Percentiles rank a stretch among this genome's conserved stretches.
Conservation (phyloP, 2,888 invertebrate genomes). For the Gymnoscelis rufifasciata region DNA sequence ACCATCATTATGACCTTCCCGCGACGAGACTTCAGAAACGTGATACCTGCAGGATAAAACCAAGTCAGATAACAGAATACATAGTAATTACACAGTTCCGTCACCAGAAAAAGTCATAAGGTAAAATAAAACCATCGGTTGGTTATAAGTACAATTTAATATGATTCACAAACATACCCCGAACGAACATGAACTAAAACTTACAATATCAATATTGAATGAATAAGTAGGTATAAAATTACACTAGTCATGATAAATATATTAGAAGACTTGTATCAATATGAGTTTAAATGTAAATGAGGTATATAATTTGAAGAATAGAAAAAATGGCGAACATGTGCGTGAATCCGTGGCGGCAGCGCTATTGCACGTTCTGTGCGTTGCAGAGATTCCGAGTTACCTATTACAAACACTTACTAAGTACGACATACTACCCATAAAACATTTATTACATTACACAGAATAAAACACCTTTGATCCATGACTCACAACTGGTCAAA, state of each 20-base stretch:
- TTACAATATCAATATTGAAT: constrained; percentile 60
- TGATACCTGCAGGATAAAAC: constrained; percentile 66
- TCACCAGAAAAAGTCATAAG: background rate
- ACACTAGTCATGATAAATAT: constrained; percentile 44
- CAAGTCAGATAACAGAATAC: constrained; percentile 43
- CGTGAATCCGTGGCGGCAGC: constrained; percentile 58
- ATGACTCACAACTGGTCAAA: constrained; percentile 32
- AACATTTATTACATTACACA: constrained; percentile 33
- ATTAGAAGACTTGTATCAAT: constrained; percentile 55
- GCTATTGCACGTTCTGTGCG: constrained; percentile 14
- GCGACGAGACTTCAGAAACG: constrained; percentile 73
- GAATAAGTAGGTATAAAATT: constrained; percentile 65
- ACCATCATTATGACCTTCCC: constrained; percentile 78
- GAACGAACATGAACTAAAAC: constrained; percentile 63
- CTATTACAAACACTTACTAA: constrained; percentile 45
- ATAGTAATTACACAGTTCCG: background rate
- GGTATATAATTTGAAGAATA: constrained; percentile 56
- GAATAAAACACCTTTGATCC: constrained; percentile 21
- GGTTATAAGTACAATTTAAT: constrained; percentile 78
- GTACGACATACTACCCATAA: constrained; percentile 17
- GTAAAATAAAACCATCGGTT: constrained; percentile 66
- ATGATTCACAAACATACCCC: constrained; percentile 76
- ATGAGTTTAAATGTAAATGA: constrained; percentile 63
- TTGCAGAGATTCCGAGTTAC: constrained; percentile 59
- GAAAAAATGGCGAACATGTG: constrained; percentile 36